Evolutionary conservation across 2,888 invertebrate species (phyloP), one percentile per base, ranked within the genome.

Genomic region (Meiosimyza decipiens): DNA sequence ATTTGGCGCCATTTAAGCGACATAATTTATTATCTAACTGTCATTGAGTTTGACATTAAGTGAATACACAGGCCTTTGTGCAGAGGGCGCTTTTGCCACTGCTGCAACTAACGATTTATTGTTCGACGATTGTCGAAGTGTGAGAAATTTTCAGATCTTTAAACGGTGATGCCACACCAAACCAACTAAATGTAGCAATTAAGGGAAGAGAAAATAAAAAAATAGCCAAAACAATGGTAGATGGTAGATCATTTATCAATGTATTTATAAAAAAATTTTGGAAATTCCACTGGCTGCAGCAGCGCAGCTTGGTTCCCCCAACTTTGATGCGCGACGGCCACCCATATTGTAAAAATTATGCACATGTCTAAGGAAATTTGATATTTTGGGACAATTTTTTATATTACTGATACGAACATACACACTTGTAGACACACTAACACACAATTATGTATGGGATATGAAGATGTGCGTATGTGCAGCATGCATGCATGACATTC

Each of bases 21-120:
- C 80, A 85, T 85, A 83, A 84, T 84, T 84, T 85, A 84, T 84
- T 85, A 83, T 81, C 84, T 85, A 83, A 82, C 84, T 85, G 85
- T 84, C 85, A 82, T 81, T 85, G 84, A 80, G 81, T 79, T 80
- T 80, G 78, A 76, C 79, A 77, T 72, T 49, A 22, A 59, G 64
- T 22, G 49, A 18, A 57, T 51, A 57, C 40, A 60, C 60, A 62
- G 18, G 47, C 59, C 18, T 67, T 15, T 15, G 67, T 54, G 40
- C 47, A 60, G 60, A 64, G 33, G 60, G 51, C 50, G 60, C 47
- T 28, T 50, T 13, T 28, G 60, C 51, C n/a, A 51, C 33, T 49
- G 64, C n/a, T 40, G 55, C 67, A n/a, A 40, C 40, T 74, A 75
- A 77, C 83, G 71, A 73, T 73, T 73, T 74, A 74, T 76, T 62